Conservation (phyloP, 2,888 invertebrate genomes). For the Dexiosoma caninum region DNA sequence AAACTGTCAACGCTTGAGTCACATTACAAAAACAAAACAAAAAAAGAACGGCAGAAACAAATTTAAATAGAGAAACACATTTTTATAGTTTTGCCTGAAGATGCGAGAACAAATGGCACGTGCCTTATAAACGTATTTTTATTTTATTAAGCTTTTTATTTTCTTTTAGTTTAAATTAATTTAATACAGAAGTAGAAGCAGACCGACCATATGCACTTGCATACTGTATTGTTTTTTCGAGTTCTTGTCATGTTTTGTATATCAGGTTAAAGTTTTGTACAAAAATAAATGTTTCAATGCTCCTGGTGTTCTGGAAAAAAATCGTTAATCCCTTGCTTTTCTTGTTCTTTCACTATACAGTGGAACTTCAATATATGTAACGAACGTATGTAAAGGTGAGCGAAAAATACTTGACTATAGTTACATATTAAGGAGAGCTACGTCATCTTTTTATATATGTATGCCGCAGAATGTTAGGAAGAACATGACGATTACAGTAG, state of each 20-base stretch:
- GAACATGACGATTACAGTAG: too few species aligned
- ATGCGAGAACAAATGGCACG: slow-evolving; percentile 52
- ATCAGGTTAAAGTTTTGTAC: slow-evolving; percentile 40
- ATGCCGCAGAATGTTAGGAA: too few species aligned
- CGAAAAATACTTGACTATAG: too few species aligned
- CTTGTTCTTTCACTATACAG: slow-evolving; percentile 20
- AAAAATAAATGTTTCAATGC: slow-evolving; percentile 19
- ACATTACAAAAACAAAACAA: slow-evolving; percentile 8
- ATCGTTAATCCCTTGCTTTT: slow-evolving; percentile 34
- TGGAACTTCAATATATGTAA: too few species aligned
- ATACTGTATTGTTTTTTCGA: neutral
- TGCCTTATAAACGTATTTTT: slow-evolving; percentile 30
- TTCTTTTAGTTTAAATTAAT: slow-evolving; percentile 36
- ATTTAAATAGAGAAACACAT: slow-evolving; percentile 12
- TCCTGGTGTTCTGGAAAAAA: slow-evolving; percentile 2
- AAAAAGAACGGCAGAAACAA: too few species aligned
- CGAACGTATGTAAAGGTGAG: too few species aligned
- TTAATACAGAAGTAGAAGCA: slow-evolving; percentile 9
- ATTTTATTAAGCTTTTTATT: slow-evolving; percentile 46
- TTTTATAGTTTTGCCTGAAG: neutral
- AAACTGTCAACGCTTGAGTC: slow-evolving; percentile 53
- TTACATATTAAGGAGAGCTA: too few species aligned
- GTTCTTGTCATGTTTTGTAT: slow-evolving; percentile 24
- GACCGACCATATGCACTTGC: neutral
- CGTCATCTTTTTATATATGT: too few species aligned